A percentile compares a stretch with the other conserved stretches of the same genome.
These are phyloP conservation scores for Rafetus swinhoei DNA, from an alignment of 2,113 vertebrate species.

Conservation along the genomic window DNA sequence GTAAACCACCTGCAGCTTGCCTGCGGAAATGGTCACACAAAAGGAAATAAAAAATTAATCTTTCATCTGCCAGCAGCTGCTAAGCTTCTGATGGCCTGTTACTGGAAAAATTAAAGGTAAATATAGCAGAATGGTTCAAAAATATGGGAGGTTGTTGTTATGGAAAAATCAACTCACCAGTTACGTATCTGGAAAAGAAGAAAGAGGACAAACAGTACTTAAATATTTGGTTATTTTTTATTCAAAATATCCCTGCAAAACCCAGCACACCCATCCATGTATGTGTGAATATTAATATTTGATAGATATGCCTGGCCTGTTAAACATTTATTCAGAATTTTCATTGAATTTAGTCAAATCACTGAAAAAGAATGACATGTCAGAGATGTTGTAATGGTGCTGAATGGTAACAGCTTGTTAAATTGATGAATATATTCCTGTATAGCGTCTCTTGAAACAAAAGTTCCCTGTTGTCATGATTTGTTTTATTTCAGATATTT, in stretches of 20 bases:
- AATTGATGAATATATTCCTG: background rate
- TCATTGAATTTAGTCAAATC: background rate
- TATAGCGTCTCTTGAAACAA: background rate
- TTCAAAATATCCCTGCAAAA: background rate
- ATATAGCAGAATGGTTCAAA: background rate
- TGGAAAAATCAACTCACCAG: background rate
- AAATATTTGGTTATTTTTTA: background rate
- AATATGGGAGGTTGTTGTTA: background rate
- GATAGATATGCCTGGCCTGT: background rate
- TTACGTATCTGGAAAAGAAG: background rate
- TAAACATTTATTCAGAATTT: background rate
- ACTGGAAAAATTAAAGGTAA: background rate
- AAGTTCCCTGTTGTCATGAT: background rate
- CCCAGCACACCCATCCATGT: background rate
- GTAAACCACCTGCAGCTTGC: background rate
- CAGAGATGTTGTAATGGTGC: background rate
- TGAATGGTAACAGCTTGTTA: background rate
- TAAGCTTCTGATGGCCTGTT: background rate
- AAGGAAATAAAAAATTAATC: background rate
- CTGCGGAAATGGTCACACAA: background rate
- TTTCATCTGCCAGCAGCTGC: background rate
- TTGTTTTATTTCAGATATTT: background rate
- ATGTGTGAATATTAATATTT: background rate
- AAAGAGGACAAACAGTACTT: background rate
- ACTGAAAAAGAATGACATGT: background rate